Percentiles rank a stretch among this genome's conserved stretches.
Conservation (phyloP, 2,113 vertebrate genomes). For the Apteryx owenii region DNA sequence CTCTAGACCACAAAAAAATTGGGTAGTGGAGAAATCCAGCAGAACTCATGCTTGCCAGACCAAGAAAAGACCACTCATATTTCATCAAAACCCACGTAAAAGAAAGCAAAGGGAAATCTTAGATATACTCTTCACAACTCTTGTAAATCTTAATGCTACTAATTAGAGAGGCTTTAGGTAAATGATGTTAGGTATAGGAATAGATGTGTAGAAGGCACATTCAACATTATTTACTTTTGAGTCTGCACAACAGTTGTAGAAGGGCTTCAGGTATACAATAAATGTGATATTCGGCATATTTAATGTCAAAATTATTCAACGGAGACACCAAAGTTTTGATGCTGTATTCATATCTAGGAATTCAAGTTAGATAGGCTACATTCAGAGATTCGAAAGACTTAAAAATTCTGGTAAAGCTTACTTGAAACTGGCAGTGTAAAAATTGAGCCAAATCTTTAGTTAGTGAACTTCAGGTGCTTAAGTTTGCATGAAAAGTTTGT, state of each 20-base stretch:
- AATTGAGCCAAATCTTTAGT: neutral
- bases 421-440: neutral
- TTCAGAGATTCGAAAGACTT: neutral
- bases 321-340: neutral
- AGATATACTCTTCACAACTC: neutral
- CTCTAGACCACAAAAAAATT: neutral
- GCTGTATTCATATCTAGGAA: neutral
- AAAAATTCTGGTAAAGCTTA: neutral
- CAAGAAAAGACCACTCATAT: neutral
- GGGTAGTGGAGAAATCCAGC: neutral
- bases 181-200: neutral
- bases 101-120: neutral
- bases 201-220: neutral
- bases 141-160: neutral
- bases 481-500: neutral
- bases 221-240: neutral
- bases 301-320: neutral
- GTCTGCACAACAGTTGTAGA: neutral
- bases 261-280: neutral
- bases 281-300: neutral
- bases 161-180: neutral
- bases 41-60: neutral
- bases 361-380: neutral
- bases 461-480: neutral
- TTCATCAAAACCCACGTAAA: neutral